A percentile compares a stretch with the other conserved stretches of the same genome.
Evolutionary conservation across 2,888 invertebrate genomes (phyloP).

Genomic region (Toxonevra muliebris): DNA sequence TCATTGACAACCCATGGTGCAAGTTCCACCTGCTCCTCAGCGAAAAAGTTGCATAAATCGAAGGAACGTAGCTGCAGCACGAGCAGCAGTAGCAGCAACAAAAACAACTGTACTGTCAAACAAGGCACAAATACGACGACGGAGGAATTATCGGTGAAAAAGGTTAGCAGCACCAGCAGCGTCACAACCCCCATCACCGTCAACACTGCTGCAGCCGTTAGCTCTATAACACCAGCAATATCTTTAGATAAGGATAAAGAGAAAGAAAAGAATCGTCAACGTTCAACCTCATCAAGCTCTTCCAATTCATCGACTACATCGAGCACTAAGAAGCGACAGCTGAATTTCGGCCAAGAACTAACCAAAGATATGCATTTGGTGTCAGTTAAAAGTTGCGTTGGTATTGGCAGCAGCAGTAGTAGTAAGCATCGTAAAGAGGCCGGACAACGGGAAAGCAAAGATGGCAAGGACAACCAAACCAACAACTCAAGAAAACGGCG

Average conservation of each 20-base stretch:
- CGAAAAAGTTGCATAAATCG: conserved; percentile 36
- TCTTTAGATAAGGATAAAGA: conserved; percentile 51
- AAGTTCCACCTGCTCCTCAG: not conserved
- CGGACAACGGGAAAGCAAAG: conserved; percentile 39
- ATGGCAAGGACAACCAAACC: conserved; percentile 46
- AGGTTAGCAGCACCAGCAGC: conserved; percentile 31
- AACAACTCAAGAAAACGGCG: conserved; percentile 25
- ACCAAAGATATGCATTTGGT: conserved; percentile 45
- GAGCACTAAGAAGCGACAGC: conserved; percentile 60
- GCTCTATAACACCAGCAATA: conserved; percentile 31
- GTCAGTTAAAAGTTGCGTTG: conserved; percentile 42
- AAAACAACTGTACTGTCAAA: conserved; percentile 26
- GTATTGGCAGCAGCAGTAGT: conserved; percentile 23
- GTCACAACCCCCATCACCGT: conserved; percentile 1
- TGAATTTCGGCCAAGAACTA: conserved; percentile 65
- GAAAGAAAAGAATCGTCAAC: conserved; percentile 61
- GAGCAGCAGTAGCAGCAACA: conserved; percentile 37
- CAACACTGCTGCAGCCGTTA: conserved; percentile 21
- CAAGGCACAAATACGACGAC: conserved; percentile 4
- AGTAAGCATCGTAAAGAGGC: conserved; percentile 35
- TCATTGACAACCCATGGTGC: conserved; percentile 10
- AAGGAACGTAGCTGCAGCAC: conserved; percentile 34
- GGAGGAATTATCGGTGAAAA: conserved; percentile 38
- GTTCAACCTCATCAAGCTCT: conserved; percentile 40
- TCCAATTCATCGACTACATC: conserved; percentile 25